Percentiles rank a stretch among this genome's conserved stretches.
Conservation (phyloP, 2,888 invertebrate genomes). For the Dolomedes plantarius region DNA sequence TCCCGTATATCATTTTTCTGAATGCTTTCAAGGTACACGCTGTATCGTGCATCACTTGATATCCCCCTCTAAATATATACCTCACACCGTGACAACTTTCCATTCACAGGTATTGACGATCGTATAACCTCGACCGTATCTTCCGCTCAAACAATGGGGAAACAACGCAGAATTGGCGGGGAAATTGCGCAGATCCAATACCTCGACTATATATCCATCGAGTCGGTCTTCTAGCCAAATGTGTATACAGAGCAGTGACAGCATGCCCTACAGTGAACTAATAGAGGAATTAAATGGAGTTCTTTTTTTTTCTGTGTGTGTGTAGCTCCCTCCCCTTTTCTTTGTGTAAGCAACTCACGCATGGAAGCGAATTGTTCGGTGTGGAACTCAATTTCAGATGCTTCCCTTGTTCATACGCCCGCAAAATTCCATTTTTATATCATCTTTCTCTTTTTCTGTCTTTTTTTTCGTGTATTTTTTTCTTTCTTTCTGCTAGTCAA, state of each 20-base stretch:
- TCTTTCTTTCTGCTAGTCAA: slow-evolving; percentile 23
- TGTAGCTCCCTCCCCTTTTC: slow-evolving; percentile 35
- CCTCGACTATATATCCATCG: neutral
- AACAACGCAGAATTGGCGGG: slow-evolving; percentile 32
- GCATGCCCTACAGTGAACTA: slow-evolving; percentile 42
- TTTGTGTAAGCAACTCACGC: slow-evolving; percentile 68
- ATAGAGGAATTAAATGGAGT: slow-evolving; percentile 69
- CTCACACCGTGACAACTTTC: neutral
- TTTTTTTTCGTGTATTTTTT: slow-evolving; percentile 27
- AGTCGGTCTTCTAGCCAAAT: slow-evolving; percentile 23
- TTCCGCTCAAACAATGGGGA: neutral
- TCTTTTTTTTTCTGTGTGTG: slow-evolving; percentile 64
- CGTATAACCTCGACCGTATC: neutral
- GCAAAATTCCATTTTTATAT: slow-evolving; percentile 59
- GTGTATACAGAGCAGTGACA: slow-evolving; percentile 15
- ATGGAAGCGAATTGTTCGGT: slow-evolving; percentile 61
- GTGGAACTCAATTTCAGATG: slow-evolving; percentile 68
- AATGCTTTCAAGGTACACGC: too few relatives aligned
- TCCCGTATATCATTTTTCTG: too few relatives aligned
- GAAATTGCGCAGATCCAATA: slow-evolving; percentile 20
- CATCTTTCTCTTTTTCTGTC: slow-evolving; percentile 32
- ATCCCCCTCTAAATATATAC: too few relatives aligned
- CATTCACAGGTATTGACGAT: neutral
- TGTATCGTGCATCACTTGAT: too few relatives aligned
- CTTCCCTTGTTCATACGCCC: slow-evolving; percentile 47